These are phyloP conservation scores for Seriola dumerili DNA, from an alignment of 2,113 vertebrate genomes.

Conservation along the genomic window DNA sequence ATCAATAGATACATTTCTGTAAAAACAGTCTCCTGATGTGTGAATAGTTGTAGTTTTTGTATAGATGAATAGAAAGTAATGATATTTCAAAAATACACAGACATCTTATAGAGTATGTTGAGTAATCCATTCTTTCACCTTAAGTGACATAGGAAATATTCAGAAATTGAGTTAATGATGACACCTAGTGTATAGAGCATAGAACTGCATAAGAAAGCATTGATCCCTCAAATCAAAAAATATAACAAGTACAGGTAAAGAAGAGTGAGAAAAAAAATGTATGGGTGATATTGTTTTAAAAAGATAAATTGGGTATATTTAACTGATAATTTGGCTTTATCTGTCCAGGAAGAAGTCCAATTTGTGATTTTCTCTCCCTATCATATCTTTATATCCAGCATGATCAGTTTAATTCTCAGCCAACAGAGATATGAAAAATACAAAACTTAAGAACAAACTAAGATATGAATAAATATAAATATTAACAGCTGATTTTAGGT, in stretches of 20 bases:
- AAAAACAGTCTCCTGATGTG: neutral
- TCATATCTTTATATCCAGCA: neutral
- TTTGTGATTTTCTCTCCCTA: neutral
- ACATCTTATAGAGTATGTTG: neutral
- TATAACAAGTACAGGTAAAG: neutral
- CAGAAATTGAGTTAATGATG: conserved; percentile 21
- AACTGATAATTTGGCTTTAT: neutral
- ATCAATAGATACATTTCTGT: neutral
- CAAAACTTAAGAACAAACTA: neutral
- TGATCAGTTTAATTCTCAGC: neutral
- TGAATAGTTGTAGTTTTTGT: neutral
- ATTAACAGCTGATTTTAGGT: neutral
- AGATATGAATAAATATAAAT: neutral
- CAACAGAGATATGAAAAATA: neutral
- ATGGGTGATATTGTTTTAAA: neutral
- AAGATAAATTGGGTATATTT: neutral
- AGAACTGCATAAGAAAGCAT: conserved; percentile 23
- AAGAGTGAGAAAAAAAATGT: neutral
- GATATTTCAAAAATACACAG: neutral
- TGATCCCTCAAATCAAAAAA: neutral
- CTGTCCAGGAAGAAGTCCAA: neutral
- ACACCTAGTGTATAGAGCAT: conserved; percentile 64
- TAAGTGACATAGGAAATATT: neutral
- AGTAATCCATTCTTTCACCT: conserved; percentile 2
- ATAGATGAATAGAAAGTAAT: neutral